phyloP scores from a whole-genome alignment of 1,140 invertebrate genomes.

The Penaeus indicus region DNA sequence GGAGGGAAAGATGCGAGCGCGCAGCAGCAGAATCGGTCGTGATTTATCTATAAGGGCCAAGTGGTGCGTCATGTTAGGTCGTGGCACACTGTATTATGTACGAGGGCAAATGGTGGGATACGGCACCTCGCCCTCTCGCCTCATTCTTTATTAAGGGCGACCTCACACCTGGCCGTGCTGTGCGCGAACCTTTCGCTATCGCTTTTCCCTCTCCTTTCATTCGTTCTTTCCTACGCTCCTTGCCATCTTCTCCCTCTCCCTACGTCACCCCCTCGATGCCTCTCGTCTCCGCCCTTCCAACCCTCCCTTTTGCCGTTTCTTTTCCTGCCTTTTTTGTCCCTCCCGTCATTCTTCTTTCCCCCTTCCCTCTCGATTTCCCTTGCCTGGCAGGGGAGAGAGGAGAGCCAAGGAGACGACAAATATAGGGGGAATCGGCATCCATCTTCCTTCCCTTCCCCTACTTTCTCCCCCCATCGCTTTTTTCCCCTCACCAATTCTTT shows the following conservation, averaged over 20 bases:
- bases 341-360: background rate
- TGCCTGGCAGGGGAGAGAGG: no score
- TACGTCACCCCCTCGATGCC: background rate
- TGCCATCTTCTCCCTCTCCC: constrained; percentile 2
- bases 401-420: no score
- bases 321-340: background rate
- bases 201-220: constrained; percentile 32
- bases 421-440: no score
- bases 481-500: background rate
- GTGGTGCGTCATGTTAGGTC: constrained; percentile 60
- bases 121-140: constrained; percentile 39
- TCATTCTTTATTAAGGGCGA: constrained; percentile 58
- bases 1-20: constrained; percentile 32
- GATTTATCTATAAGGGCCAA: constrained; percentile 63
- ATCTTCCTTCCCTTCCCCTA: background rate
- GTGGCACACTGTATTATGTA: constrained; percentile 59
- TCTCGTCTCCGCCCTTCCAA: background rate
- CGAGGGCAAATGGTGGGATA: constrained; percentile 59
- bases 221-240: background rate
- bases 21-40: constrained; percentile 28
- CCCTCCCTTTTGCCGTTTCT: background rate
- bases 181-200: constrained; percentile 5
- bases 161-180: constrained; percentile 50
- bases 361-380: background rate
- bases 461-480: background rate